A percentile compares a stretch with the other conserved stretches of the same genome.
Evolutionary conservation across 2,888 invertebrate genomes (phyloP).

Genomic region (Flexamia atlantica): DNA sequence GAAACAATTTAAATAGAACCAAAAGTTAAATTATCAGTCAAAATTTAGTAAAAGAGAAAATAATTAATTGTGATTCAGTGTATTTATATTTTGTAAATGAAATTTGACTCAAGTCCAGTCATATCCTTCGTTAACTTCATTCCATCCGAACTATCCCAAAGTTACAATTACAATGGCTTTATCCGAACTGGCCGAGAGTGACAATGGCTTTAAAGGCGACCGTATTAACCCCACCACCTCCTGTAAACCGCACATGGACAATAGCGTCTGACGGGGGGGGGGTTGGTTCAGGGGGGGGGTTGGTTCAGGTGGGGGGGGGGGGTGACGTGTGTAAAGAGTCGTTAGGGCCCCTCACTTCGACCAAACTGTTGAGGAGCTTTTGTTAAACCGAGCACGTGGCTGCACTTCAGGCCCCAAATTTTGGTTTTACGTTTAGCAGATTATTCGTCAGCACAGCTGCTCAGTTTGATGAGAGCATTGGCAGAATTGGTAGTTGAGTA

Average conservation of each 20-base stretch:
- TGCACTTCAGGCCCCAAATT: slow-evolving; percentile 31
- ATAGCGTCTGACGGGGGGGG: no score
- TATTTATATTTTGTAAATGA: no score
- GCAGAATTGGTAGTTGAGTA: background rate
- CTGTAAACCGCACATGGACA: slow-evolving; percentile 20
- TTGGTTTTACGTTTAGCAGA: slow-evolving; percentile 7
- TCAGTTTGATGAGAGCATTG: background rate
- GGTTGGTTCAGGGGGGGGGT: background rate
- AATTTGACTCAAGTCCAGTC: no score
- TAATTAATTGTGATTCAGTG: no score
- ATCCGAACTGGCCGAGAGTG: background rate
- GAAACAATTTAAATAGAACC: no score
- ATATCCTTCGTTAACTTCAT: no score
- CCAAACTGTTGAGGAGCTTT: slow-evolving; percentile 40
- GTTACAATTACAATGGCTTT: no score
- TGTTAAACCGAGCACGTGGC: slow-evolving; percentile 15
- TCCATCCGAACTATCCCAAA: no score
- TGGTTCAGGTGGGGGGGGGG: background rate
- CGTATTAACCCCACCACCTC: slow-evolving; percentile 12
- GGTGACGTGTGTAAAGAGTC: slow-evolving; percentile 30
- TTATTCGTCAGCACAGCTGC: slow-evolving; percentile 9
- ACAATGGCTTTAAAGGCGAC: slow-evolving; percentile 23
- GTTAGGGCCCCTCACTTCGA: slow-evolving; percentile 37
- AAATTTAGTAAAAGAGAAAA: no score
- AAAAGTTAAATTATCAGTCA: no score